These are phyloP conservation scores for Periphyllus acericola DNA, from an alignment of 2,888 invertebrate genomes.

Conservation along the genomic window DNA sequence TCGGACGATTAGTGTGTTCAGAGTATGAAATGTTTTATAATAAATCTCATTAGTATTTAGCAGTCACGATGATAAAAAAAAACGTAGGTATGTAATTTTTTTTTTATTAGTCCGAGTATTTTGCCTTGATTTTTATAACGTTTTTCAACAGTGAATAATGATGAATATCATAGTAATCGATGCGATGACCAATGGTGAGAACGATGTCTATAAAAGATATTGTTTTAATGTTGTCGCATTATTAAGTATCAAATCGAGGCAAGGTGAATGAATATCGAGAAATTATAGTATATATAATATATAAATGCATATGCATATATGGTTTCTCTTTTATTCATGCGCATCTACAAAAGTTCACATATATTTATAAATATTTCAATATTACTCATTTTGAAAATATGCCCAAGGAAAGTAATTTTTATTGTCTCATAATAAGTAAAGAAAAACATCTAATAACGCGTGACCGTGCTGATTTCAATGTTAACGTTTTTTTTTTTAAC, in stretches of 20 bases:
- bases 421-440: neutral
- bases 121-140: neutral
- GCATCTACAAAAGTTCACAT: neutral
- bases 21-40: neutral
- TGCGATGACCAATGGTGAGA: neutral
- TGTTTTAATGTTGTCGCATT: neutral
- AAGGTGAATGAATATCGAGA: neutral
- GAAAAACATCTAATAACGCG: conserved; percentile 2
- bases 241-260: neutral
- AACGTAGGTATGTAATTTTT: neutral
- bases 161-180: neutral
- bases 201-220: neutral
- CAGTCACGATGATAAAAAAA: neutral
- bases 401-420: neutral
- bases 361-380: conserved; percentile 18
- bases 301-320: neutral
- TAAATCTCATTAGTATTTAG: neutral
- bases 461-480: neutral
- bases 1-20: neutral
- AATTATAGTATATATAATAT: too few relatives aligned
- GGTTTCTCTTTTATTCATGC: conserved; percentile 22
- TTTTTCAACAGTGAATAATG: conserved; percentile 8
- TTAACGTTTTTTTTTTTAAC: neutral
- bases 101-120: neutral
- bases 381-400: conserved; percentile 37